Conservation (phyloP, 2,888 invertebrate genomes). For the Drosophila algonquin region DNA sequence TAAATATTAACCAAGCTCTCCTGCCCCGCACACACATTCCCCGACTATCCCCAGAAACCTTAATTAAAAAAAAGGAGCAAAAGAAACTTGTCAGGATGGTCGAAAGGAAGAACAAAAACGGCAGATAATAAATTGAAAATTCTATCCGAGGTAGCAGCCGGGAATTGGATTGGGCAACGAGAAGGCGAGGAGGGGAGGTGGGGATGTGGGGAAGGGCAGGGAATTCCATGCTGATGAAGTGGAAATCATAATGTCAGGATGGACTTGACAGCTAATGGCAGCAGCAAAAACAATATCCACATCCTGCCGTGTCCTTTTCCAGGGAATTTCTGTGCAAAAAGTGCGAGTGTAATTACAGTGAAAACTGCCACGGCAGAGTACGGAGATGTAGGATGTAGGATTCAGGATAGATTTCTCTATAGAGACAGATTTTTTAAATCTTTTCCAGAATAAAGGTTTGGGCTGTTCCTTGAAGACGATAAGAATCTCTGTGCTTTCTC, state of each 20-base stretch:
- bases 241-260: slow-evolving; percentile 52
- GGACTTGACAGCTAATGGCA: slow-evolving; percentile 15
- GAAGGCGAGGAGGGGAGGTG: not conserved
- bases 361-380: not conserved
- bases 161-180: not conserved
- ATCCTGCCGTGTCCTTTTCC: slow-evolving; percentile 19
- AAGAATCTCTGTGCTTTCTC: not conserved
- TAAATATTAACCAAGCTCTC: slow-evolving; percentile 59
- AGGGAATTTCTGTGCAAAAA: slow-evolving; percentile 2
- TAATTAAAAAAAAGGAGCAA: slow-evolving; percentile 53
- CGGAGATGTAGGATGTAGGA: slow-evolving; percentile 10
- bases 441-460: no score
- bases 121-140: slow-evolving; percentile 50
- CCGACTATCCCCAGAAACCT: slow-evolving; percentile 15
- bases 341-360: slow-evolving; percentile 3
- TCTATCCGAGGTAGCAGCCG: slow-evolving; percentile 34
- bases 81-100: slow-evolving; percentile 28
- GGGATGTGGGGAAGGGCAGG: not conserved
- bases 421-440: not conserved
- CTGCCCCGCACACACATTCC: not conserved
- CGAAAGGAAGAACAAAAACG: slow-evolving; percentile 3
- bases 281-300: slow-evolving; percentile 19
- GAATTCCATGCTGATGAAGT: slow-evolving; percentile 23
- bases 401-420: slow-evolving; percentile 5
- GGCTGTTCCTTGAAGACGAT: no score